phyloP scores from a whole-genome alignment of 1,140 invertebrate genomes.

The Nephila pilipes region DNA sequence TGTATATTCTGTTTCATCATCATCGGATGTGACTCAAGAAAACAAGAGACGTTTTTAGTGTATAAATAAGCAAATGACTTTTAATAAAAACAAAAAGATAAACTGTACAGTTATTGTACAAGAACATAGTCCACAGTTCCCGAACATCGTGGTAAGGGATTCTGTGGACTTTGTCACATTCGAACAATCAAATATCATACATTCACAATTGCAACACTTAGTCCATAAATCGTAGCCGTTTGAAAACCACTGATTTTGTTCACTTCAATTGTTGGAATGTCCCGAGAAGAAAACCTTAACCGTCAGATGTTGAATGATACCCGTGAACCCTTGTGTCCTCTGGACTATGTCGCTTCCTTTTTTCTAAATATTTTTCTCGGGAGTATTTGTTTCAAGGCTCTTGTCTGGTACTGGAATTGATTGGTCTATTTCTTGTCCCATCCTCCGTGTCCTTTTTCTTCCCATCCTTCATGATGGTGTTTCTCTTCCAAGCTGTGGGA shows the following conservation, averaged over 20 bases:
- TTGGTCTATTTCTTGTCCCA: slow-evolving; percentile 61
- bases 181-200: slow-evolving; percentile 59
- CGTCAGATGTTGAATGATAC: slow-evolving; percentile 62
- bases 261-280: slow-evolving; percentile 4
- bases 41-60: slow-evolving; percentile 44
- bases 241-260: background rate
- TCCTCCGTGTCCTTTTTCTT: slow-evolving; percentile 55
- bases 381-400: slow-evolving; percentile 23
- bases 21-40: background rate
- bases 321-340: slow-evolving; percentile 47
- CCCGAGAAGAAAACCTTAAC: slow-evolving; percentile 53
- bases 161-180: slow-evolving; percentile 20
- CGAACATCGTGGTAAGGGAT: background rate
- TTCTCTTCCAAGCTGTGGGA: slow-evolving; percentile 70
- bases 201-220: slow-evolving; percentile 56
- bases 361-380: background rate
- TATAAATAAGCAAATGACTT: slow-evolving; percentile 76
- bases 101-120: slow-evolving; percentile 75
- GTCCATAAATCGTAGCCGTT: slow-evolving; percentile 61
- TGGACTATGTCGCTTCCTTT: background rate
- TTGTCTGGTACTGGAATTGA: background rate
- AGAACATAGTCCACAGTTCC: slow-evolving; percentile 45
- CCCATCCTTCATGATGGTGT: slow-evolving; percentile 56
- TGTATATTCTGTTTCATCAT: too few relatives aligned
- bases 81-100: slow-evolving; percentile 69